Percentiles rank a stretch among this genome's conserved stretches.
phyloP scores from a whole-genome alignment of 2,888 invertebrate genomes.

The Cheilosia pagana region DNA sequence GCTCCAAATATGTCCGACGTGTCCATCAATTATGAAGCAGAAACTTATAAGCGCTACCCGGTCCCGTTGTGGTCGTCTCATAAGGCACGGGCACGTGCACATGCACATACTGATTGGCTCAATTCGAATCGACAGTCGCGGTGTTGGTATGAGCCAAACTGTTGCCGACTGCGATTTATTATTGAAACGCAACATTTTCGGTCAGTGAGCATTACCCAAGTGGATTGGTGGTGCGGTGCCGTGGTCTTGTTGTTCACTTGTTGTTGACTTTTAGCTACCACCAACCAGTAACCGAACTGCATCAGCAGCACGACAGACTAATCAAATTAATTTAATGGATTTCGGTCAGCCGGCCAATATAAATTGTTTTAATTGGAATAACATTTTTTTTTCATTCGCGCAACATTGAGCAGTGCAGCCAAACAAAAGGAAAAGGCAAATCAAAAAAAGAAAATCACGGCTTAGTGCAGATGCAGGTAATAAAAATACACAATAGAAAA shows the following conservation, averaged over 20 bases:
- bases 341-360: constrained; percentile 51
- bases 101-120: constrained; percentile 14
- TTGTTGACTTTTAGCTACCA: constrained; percentile 38
- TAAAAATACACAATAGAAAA: constrained; percentile 4
- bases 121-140: constrained; percentile 27
- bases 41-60: constrained; percentile 31
- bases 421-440: constrained; percentile 39
- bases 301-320: constrained; percentile 32
- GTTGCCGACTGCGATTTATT: constrained; percentile 45
- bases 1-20: constrained; percentile 36
- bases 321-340: constrained; percentile 74
- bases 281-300: background rate
- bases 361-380: constrained; percentile 65
- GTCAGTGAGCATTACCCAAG: constrained; percentile 52
- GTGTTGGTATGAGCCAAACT: no score
- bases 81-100: constrained; percentile 13
- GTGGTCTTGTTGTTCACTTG: constrained; percentile 2
- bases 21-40: constrained; percentile 58
- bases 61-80: background rate
- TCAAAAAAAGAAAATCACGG: constrained; percentile 5
- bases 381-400: constrained; percentile 59
- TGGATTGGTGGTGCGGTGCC: background rate
- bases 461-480: constrained; percentile 21
- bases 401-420: constrained; percentile 53
- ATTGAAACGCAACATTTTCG: constrained; percentile 63